A percentile compares a stretch with the other conserved stretches of the same genome.
These are phyloP conservation scores for Phlogophora meticulosa DNA, from an alignment of 2,888 invertebrate genomes.

Conservation along the genomic window DNA sequence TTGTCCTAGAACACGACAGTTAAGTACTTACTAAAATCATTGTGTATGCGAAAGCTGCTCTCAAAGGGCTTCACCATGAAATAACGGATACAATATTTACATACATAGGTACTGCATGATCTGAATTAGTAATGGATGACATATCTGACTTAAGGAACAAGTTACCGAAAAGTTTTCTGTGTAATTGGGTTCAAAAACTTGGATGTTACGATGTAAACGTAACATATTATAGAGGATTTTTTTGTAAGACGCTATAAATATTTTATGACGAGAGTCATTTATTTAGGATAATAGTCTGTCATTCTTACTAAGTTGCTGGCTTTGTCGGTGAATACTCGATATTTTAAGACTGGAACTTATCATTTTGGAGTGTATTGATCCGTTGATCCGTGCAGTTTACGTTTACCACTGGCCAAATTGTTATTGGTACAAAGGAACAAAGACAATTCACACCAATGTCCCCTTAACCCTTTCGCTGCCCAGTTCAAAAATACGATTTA, in stretches of 20 bases:
- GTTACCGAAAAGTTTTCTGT: background rate
- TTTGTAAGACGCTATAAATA: background rate
- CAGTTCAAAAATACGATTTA: too few relatives aligned
- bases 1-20: constrained; percentile 15
- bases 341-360: constrained; percentile 7
- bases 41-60: constrained; percentile 42
- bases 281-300: constrained; percentile 1
- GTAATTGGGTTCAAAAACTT: background rate
- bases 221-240: background rate
- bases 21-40: constrained; percentile 14
- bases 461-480: too few relatives aligned
- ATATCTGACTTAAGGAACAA: constrained; percentile 11
- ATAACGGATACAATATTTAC: constrained; percentile 58
- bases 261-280: background rate
- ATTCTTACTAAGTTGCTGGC: background rate
- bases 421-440: background rate
- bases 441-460: too few relatives aligned
- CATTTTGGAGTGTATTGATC: background rate
- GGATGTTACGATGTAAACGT: background rate
- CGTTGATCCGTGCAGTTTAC: too few relatives aligned
- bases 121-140: constrained; percentile 27
- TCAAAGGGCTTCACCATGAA: constrained; percentile 46
- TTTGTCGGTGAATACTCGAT: background rate
- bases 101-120: constrained; percentile 34
- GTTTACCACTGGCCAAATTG: background rate